Percentiles rank a stretch among this genome's conserved stretches.
Conservation (phyloP, 2,888 invertebrate genomes). For the Barypeithes pellucidus region DNA sequence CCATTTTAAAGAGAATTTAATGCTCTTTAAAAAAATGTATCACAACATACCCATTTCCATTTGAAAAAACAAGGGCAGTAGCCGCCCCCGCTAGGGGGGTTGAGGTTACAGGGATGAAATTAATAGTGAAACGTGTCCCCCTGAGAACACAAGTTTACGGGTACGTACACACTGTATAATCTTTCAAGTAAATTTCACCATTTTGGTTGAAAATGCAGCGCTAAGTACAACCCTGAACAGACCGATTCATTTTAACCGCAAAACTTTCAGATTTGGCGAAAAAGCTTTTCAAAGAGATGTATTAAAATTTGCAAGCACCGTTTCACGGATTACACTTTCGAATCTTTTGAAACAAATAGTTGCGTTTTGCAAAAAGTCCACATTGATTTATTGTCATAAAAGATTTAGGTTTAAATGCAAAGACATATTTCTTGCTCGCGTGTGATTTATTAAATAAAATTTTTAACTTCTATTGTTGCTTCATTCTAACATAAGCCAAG, state of each 20-base stretch:
- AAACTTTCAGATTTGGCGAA: constrained; percentile 29
- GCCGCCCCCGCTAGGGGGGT: too few species aligned
- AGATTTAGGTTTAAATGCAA: neutral
- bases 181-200: too few species aligned
- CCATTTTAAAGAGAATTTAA: too few species aligned
- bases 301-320: constrained; percentile 13
- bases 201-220: neutral
- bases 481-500: too few species aligned
- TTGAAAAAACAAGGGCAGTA: too few species aligned
- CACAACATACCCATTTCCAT: too few species aligned
- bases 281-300: constrained; percentile 16
- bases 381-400: neutral
- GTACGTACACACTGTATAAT: too few species aligned
- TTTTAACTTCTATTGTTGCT: too few species aligned
- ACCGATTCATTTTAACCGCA: constrained; percentile 19
- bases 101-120: too few species aligned
- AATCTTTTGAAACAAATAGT: constrained; percentile 9
- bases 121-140: too few species aligned
- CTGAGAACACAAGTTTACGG: too few species aligned
- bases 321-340: constrained; percentile 10
- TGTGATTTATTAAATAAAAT: neutral
- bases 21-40: too few species aligned
- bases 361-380: constrained; percentile 1
- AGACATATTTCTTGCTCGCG: neutral
- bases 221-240: neutral